Base-by-base conservation (phyloP, 2,797 vertebrate species). In the Parauchenoglanis punctatus region DNA sequence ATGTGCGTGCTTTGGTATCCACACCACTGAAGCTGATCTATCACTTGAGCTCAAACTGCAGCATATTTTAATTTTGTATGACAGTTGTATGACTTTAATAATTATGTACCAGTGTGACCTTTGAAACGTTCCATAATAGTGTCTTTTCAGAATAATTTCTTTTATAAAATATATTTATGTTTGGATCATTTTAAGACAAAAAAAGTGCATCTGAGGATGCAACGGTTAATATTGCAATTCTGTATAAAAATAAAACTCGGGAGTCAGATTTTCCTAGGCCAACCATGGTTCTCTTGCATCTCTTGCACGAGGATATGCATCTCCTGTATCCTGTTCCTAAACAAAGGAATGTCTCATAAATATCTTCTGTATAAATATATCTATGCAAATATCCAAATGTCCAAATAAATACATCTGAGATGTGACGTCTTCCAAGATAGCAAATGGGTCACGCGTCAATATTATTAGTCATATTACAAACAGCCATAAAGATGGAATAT, bases 271-370 rank as follows among this genome's bases (percentile, higher is more conserved):
- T 58, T 61, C 20, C 31, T 81, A 44, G 65, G 77, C 63, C 67
- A 58, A 78, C 20, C 23, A 40, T 52, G 31, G 31, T 35, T 75
- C 67, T 31, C 49, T 76, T 58, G 49, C 35, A 28, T 65, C 44
- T 85, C 54, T 84, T 23, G 31, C 8, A 11, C 58, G 54, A 63
- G 59, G 15, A 72, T 72, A 35, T 83, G 85, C 54, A 70, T 68
- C 58, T 63, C 85, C 75, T 72, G 18, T 75, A 35, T 87, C 75
- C 86, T 87, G 88, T 92, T 93, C 86, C 89, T 78, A 89, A 86
- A 90, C 86, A 89, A 90, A 95, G 95, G 95, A 96, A 96, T 96
- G 95, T 95, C 94, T 93, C 90, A 95, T 94, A 95, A 95, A 95
- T 95, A 95, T 92, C 92, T 86, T 91, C 91, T 87, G 87, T 91